Evolutionary conservation across 2,888 invertebrate species (phyloP).

Genomic region (Dicyrtomina minuta): DNA sequence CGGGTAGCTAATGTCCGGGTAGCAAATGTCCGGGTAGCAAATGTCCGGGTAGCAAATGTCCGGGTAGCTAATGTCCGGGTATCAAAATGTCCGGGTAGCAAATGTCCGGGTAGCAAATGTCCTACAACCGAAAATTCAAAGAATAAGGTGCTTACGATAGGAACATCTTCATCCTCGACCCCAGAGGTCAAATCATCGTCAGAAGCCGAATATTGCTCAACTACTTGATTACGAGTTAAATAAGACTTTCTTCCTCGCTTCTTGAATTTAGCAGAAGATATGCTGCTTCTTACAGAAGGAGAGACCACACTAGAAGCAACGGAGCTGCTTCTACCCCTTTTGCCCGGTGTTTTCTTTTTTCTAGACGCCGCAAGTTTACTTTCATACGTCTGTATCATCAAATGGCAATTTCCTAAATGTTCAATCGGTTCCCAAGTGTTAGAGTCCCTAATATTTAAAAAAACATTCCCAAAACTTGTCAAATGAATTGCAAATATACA

Average conservation of each 20-base stretch:
- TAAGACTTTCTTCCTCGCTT: background rate
- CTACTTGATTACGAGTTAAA: background rate
- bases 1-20: too few relatives aligned
- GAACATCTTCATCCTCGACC: slow-evolving; percentile 7
- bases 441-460: slow-evolving; percentile 13
- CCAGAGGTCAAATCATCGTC: slow-evolving; percentile 2
- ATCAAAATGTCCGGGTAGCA: too few relatives aligned
- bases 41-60: too few relatives aligned
- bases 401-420: slow-evolving; percentile 38
- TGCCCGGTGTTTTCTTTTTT: slow-evolving; percentile 12
- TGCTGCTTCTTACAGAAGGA: background rate
- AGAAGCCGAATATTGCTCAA: background rate
- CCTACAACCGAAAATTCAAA: too few relatives aligned
- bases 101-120: too few relatives aligned
- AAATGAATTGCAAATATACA: background rate
- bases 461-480: slow-evolving; percentile 10
- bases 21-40: too few relatives aligned
- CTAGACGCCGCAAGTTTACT: background rate
- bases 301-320: background rate
- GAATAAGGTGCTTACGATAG: too few relatives aligned
- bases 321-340: background rate
- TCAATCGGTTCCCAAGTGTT: slow-evolving; percentile 45
- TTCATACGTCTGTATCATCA: slow-evolving; percentile 37
- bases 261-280: background rate
- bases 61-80: too few relatives aligned